These are phyloP conservation scores for Brachionus asplanchnoidis DNA, from an alignment of 1,140 invertebrate species.

Conservation along the genomic window DNA sequence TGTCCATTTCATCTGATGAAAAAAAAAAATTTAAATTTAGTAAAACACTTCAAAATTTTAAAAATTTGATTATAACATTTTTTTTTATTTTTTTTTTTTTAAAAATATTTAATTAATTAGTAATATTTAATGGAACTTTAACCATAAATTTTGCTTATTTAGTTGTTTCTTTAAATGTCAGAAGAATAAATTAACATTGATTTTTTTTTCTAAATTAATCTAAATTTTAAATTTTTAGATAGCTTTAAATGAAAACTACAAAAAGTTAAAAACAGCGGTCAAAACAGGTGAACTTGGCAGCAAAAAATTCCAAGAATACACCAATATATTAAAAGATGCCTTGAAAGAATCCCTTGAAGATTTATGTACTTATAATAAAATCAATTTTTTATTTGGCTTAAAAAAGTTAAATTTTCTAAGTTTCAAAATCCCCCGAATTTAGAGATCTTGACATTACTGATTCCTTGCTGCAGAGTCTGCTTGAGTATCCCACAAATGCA, in stretches of 20 bases:
- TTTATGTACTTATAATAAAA: background rate
- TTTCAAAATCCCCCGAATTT: constrained; percentile 16
- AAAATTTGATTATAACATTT: too few species aligned
- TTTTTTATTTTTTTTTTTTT: too few species aligned
- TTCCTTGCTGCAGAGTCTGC: background rate
- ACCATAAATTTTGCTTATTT: too few species aligned
- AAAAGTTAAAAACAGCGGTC: background rate
- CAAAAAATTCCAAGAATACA: background rate
- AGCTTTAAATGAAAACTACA: constrained; percentile 35
- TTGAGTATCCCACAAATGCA: background rate
- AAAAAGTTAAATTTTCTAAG: background rate
- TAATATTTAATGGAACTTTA: too few species aligned
- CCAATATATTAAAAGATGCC: background rate
- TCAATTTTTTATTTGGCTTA: background rate
- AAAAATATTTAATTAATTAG: too few species aligned
- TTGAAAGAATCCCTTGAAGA: constrained; percentile 25
- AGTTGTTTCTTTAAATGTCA: too few species aligned
- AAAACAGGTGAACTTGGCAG: background rate
- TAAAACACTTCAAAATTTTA: too few species aligned
- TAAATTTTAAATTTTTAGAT: background rate
- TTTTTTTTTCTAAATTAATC: background rate
- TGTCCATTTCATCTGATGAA: too few species aligned
- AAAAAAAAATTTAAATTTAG: too few species aligned
- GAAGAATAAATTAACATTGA: too few species aligned
- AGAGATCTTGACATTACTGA: background rate